Evolutionary conservation across 1,140 invertebrate genomes (phyloP).

Genomic region (Notospermus geniculatus): DNA sequence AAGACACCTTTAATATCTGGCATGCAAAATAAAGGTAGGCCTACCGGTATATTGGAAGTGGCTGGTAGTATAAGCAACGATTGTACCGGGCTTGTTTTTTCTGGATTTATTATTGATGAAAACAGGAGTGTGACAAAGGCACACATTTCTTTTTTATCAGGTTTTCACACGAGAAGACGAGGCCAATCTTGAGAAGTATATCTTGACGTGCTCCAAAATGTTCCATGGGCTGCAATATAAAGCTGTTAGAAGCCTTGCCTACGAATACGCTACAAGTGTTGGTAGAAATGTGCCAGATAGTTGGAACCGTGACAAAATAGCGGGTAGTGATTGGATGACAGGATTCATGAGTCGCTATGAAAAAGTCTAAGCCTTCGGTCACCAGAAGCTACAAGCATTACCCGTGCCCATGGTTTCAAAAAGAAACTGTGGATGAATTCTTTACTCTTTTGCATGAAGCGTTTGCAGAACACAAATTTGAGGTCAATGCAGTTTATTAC

Average conservation of each 20-base stretch:
- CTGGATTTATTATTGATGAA: too few relatives aligned
- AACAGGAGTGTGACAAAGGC: too few relatives aligned
- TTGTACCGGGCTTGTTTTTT: too few relatives aligned
- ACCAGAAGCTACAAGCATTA: slow-evolving; percentile 5
- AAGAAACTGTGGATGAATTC: slow-evolving; percentile 16
- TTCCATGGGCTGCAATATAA: not conserved
- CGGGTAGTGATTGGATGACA: not conserved
- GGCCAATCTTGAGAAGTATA: not conserved
- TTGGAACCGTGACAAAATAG: not conserved
- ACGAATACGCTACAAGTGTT: not conserved
- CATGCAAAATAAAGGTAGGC: too few relatives aligned
- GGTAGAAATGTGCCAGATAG: not conserved
- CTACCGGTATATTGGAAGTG: too few relatives aligned
- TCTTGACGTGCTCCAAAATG: slow-evolving; percentile 3
- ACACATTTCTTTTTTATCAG: not conserved
- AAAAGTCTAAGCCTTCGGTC: slow-evolving; percentile 46
- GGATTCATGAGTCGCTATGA: slow-evolving; percentile 49
- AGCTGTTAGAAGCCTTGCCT: slow-evolving; percentile 1
- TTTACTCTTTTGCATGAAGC: slow-evolving; percentile 14
- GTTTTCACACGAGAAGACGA: not conserved
- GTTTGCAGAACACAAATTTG: slow-evolving; percentile 17
- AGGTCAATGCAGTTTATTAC: slow-evolving; percentile 22
- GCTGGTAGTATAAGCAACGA: too few relatives aligned
- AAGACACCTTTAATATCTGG: too few relatives aligned
- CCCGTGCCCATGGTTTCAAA: slow-evolving; percentile 18